Conservation (phyloP, 2,888 invertebrate genomes). For the Heliconius cydno region DNA sequence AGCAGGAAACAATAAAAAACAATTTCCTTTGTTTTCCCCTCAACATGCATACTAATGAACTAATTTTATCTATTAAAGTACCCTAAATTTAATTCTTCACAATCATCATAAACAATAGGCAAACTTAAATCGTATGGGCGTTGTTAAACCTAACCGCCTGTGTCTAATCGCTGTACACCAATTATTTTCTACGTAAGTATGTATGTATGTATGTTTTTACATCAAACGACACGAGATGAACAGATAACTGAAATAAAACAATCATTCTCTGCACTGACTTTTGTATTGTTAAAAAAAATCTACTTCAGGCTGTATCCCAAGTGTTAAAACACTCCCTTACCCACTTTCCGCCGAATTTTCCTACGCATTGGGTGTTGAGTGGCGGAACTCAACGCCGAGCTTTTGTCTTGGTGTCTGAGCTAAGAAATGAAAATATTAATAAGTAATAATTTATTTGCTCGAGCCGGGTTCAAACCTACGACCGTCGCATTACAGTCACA, state of each 20-base stretch:
- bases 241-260: constrained; percentile 29
- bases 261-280: not conserved
- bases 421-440: too few species aligned
- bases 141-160: constrained; percentile 35
- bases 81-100: constrained; percentile 19
- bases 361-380: too few species aligned
- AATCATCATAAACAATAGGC: constrained; percentile 26
- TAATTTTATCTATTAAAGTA: not conserved
- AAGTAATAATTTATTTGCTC: too few species aligned
- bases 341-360: too few species aligned
- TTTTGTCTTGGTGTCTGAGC: too few species aligned
- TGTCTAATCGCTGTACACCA: constrained; percentile 37
- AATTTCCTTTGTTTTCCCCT: not conserved
- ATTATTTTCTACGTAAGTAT: constrained; percentile 22
- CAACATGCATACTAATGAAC: not conserved
- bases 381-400: too few species aligned
- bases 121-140: constrained; percentile 36
- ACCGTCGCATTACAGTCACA: too few species aligned
- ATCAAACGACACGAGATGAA: constrained; percentile 39
- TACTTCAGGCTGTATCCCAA: too few species aligned
- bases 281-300: not conserved
- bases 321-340: too few species aligned
- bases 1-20: constrained; percentile 12
- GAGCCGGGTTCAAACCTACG: too few species aligned
- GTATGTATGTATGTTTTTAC: constrained; percentile 21